Evolutionary conservation across 2,113 vertebrate species (phyloP).

Genomic region (Cyphomyrus discorhynchus): DNA sequence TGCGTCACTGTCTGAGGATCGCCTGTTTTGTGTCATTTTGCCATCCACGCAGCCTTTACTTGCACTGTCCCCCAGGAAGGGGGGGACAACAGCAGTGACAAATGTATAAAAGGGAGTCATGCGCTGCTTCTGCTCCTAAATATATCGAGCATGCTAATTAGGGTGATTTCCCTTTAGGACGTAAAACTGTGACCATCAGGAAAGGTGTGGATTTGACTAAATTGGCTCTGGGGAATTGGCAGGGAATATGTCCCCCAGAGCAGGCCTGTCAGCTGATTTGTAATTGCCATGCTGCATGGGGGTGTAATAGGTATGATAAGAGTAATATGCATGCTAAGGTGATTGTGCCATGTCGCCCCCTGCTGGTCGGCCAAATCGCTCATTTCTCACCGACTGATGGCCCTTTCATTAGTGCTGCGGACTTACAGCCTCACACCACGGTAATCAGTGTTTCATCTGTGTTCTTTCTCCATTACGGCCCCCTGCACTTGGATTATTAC

Average conservation of each 20-base stretch:
- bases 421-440: background rate
- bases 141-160: background rate
- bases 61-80: background rate
- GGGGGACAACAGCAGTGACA: background rate
- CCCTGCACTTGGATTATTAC: background rate
- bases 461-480: background rate
- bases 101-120: background rate
- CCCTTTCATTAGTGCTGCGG: background rate
- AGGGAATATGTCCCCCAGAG: background rate
- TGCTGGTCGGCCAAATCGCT: background rate
- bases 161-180: background rate
- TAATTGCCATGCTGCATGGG: background rate
- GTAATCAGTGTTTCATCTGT: background rate
- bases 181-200: background rate
- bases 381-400: background rate
- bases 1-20: background rate
- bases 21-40: background rate
- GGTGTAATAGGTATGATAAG: background rate
- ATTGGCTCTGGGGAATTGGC: background rate
- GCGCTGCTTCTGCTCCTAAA: background rate
- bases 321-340: background rate
- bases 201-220: background rate
- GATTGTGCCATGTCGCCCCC: background rate
- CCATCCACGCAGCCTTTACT: background rate
- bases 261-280: background rate